These are phyloP conservation scores for Caerostris extrusa DNA, from an alignment of 1,140 invertebrate genomes.

Conservation along the genomic window DNA sequence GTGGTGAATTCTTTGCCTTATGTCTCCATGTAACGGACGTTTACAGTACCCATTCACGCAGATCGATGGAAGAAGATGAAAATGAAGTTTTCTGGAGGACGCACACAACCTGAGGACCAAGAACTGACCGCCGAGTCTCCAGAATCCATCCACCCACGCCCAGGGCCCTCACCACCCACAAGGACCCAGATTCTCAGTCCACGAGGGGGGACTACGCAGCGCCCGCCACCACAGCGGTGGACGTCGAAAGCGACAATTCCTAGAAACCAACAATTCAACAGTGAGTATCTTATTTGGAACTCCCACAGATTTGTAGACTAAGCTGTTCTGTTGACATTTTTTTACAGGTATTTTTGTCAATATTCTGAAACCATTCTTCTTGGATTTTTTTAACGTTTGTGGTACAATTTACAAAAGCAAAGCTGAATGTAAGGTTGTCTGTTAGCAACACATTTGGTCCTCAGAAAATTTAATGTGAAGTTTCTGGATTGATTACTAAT, in stretches of 20 bases:
- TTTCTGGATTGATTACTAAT: no score
- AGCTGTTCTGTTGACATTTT: no score
- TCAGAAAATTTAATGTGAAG: no score
- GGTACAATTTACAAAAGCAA: no score
- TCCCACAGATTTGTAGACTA: no score
- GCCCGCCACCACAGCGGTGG: background rate
- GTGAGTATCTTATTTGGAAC: background rate
- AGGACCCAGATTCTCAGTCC: constrained; percentile 62
- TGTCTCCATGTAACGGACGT: background rate
- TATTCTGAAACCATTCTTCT: no score
- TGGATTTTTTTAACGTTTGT: no score
- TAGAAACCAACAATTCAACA: constrained; percentile 43
- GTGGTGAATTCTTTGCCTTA: background rate
- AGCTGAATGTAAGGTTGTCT: no score
- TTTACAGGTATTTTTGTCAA: no score
- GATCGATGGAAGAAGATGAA: constrained; percentile 73
- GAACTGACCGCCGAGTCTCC: constrained; percentile 59
- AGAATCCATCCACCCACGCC: constrained; percentile 1
- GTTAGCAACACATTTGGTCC: no score
- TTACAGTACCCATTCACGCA: background rate
- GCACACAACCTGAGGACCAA: constrained; percentile 50
- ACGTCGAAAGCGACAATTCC: background rate
- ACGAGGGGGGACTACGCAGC: constrained; percentile 72
- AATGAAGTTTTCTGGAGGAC: constrained; percentile 1
- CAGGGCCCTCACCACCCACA: background rate